Evolutionary conservation across 2,888 invertebrate species (phyloP).

Genomic region (Dugesia japonica): DNA sequence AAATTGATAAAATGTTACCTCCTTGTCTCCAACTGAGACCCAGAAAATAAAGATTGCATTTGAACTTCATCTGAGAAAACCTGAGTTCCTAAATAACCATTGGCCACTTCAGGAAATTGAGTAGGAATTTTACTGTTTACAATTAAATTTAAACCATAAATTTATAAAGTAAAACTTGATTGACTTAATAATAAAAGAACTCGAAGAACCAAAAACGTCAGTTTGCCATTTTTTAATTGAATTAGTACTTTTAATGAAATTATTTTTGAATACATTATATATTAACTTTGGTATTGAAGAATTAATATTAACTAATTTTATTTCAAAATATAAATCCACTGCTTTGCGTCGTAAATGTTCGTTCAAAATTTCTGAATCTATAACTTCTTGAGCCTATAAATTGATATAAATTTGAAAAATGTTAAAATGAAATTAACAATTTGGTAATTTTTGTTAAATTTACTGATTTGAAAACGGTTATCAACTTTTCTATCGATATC

Average conservation of each 20-base stretch:
- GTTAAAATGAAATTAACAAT: too few relatives aligned
- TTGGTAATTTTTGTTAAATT: too few relatives aligned
- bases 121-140: neutral
- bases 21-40: neutral
- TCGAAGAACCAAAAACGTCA: neutral
- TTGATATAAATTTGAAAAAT: too few relatives aligned
- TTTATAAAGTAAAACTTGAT: neutral
- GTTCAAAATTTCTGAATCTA: too few relatives aligned
- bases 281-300: too few relatives aligned
- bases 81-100: conserved; percentile 4
- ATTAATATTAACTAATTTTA: too few relatives aligned
- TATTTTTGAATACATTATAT: neutral
- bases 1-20: neutral
- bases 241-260: neutral
- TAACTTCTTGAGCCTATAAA: too few relatives aligned
- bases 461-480: too few relatives aligned
- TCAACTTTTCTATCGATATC: too few relatives aligned
- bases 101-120: neutral
- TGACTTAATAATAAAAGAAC: neutral
- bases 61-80: neutral
- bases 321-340: too few relatives aligned
- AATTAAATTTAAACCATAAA: neutral
- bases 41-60: neutral
- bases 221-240: neutral
- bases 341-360: too few relatives aligned